Evolutionary conservation across 2,888 invertebrate genomes (phyloP).

Genomic region (Digitonthophagus gazella): DNA sequence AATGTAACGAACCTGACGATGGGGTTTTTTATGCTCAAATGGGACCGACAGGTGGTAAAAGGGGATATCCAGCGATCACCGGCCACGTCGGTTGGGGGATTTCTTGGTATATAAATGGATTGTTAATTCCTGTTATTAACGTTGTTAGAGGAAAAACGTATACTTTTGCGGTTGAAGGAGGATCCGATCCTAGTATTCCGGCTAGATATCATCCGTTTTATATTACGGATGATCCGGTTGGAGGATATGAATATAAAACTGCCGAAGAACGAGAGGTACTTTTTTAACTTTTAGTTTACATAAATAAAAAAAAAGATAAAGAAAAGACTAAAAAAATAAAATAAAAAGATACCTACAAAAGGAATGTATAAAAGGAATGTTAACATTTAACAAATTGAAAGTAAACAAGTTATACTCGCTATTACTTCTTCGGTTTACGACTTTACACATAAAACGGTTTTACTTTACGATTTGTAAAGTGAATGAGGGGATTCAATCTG

Average conservation of each 20-base stretch:
- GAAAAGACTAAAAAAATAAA: too few relatives aligned
- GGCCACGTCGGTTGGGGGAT: conserved; percentile 95
- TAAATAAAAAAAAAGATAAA: too few relatives aligned
- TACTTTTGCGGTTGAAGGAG: conserved; percentile 86
- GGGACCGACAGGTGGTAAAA: conserved; percentile 89
- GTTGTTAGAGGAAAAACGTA: conserved; percentile 84
- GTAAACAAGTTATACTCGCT: too few relatives aligned
- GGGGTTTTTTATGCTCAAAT: conserved; percentile 91
- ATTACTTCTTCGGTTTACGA: too few relatives aligned
- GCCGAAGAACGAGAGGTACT: conserved; percentile 78
- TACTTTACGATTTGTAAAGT: too few relatives aligned
- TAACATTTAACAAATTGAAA: too few relatives aligned
- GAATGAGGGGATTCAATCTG: too few relatives aligned
- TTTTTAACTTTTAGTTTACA: too few relatives aligned
- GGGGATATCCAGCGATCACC: conserved; percentile 86
- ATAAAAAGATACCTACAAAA: too few relatives aligned
- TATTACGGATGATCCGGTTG: conserved; percentile 89
- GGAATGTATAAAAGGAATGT: too few relatives aligned
- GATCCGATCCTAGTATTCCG: conserved; percentile 71
- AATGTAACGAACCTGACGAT: conserved; percentile 86
- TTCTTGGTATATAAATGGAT: conserved; percentile 91
- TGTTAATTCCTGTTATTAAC: conserved; percentile 87
- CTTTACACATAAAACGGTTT: too few relatives aligned
- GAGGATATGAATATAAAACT: conserved; percentile 82
- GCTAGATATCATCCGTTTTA: conserved; percentile 91